These are phyloP conservation scores for Smithornis capensis DNA, from an alignment of 2,113 vertebrate genomes.

Conservation along the genomic window DNA sequence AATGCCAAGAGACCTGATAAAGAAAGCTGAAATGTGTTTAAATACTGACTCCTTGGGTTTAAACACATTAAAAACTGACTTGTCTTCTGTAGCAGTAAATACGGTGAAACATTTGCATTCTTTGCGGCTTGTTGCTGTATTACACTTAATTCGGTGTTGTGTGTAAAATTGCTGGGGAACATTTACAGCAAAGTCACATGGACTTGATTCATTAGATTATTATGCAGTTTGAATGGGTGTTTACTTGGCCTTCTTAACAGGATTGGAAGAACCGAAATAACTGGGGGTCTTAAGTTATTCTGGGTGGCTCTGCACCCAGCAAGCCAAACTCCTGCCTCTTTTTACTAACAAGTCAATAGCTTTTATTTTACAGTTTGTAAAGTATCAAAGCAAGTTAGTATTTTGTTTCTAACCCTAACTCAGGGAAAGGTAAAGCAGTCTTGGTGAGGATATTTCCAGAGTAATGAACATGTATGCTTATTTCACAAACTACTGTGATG, in stretches of 20 bases:
- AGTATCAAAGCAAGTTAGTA: background rate
- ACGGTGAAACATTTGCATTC: background rate
- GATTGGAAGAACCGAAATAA: background rate
- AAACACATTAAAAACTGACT: background rate
- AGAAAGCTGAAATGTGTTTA: background rate
- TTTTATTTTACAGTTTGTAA: background rate
- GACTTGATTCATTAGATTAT: background rate
- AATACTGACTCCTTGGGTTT: background rate
- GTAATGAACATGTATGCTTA: background rate
- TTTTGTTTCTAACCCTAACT: background rate
- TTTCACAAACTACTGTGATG: background rate
- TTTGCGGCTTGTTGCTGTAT: background rate
- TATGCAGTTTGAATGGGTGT: background rate
- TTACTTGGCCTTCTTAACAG: constrained; percentile 6
- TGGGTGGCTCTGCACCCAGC: background rate
- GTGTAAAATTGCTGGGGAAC: background rate
- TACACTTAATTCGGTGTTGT: background rate
- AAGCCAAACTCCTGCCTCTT: background rate
- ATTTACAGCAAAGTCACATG: constrained; percentile 2
- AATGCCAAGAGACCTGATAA: background rate
- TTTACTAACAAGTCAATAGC: background rate
- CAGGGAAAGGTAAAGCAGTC: background rate
- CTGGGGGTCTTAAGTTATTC: background rate
- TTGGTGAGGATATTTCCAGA: background rate
- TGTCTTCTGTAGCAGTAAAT: background rate